phyloP scores from a whole-genome alignment of 2,888 invertebrate genomes.

The Agonopterix arenella region DNA sequence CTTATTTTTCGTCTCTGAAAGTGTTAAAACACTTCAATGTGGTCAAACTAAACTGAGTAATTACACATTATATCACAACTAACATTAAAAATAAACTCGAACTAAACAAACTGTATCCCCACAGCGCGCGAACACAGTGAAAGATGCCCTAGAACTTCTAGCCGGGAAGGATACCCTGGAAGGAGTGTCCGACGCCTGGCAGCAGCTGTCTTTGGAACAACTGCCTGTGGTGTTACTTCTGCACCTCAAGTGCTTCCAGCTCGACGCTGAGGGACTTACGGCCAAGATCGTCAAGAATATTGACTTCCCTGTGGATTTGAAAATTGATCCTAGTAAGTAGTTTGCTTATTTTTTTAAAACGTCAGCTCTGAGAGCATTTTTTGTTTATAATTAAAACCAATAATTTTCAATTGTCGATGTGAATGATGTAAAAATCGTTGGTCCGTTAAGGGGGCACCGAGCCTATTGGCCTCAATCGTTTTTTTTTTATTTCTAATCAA shows the following conservation, averaged over 20 bases:
- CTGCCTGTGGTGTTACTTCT: slow-evolving; percentile 92
- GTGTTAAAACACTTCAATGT: slow-evolving; percentile 33
- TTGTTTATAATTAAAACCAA: too few species aligned
- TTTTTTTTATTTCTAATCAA: too few species aligned
- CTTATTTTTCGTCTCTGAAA: slow-evolving; percentile 70
- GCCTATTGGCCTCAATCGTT: too few species aligned
- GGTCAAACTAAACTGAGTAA: slow-evolving; percentile 47
- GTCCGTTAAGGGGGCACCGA: too few species aligned
- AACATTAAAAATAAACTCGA: too few species aligned
- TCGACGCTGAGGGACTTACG: slow-evolving; percentile 90
- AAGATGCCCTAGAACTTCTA: slow-evolving; percentile 91
- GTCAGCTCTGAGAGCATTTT: too few species aligned
- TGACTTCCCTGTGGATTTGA: slow-evolving; percentile 92
- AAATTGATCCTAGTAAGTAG: slow-evolving; percentile 89
- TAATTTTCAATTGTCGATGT: too few species aligned
- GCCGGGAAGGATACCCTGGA: slow-evolving; percentile 91
- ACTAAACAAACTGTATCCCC: slow-evolving; percentile 13
- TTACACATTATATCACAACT: background rate
- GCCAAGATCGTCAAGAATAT: slow-evolving; percentile 95
- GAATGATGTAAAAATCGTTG: too few species aligned
- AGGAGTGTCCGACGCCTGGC: slow-evolving; percentile 94
- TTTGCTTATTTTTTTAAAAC: too few species aligned
- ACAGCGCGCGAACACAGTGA: slow-evolving; percentile 88
- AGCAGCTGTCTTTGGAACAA: slow-evolving; percentile 92
- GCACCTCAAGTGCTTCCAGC: slow-evolving; percentile 96